Conservation (phyloP, 2,888 invertebrate genomes). For the Drosophila demipolita region DNA sequence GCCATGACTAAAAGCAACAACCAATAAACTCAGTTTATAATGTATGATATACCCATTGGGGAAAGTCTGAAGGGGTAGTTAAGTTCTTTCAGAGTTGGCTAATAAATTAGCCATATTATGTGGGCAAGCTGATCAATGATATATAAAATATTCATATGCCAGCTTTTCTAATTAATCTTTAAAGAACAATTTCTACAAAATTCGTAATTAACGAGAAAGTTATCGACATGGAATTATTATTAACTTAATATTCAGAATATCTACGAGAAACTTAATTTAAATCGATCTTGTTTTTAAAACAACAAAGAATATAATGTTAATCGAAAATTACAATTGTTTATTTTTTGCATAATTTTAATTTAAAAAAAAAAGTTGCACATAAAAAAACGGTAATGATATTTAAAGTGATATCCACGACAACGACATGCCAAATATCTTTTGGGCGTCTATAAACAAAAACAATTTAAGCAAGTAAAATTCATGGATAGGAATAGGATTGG, state of each 20-base stretch:
- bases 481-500: too few relatives aligned
- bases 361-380: too few relatives aligned
- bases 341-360: too few relatives aligned
- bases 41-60: constrained; percentile 5
- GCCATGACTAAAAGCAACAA: constrained; percentile 14
- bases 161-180: neutral
- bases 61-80: neutral
- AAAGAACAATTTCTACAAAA: neutral
- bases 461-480: too few relatives aligned
- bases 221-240: neutral
- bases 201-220: neutral
- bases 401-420: too few relatives aligned
- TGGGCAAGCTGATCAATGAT: neutral
- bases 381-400: too few relatives aligned
- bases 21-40: constrained; percentile 47
- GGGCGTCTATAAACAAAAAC: too few relatives aligned
- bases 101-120: neutral
- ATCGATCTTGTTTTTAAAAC: neutral
- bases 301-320: neutral
- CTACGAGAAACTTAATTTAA: neutral
- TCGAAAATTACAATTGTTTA: too few relatives aligned
- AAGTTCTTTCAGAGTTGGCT: neutral
- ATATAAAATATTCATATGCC: neutral
- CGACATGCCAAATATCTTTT: too few relatives aligned
- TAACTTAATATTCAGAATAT: neutral